A percentile compares a stretch with the other conserved stretches of the same genome.
Conservation (phyloP, 2,797 vertebrate genomes). For the Mareca penelope region DNA sequence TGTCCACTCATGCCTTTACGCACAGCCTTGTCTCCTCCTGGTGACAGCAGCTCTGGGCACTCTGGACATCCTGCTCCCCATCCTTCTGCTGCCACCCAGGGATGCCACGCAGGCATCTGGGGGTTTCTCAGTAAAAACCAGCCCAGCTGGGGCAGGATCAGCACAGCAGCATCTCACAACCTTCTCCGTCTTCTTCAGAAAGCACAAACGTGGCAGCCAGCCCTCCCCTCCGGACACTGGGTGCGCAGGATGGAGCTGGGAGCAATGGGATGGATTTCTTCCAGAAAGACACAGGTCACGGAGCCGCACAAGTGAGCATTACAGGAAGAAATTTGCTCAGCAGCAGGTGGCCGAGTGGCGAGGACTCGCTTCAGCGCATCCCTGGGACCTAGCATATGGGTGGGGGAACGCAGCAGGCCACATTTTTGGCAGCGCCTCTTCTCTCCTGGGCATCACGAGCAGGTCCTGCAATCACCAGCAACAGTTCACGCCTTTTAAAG, state of each 20-base stretch:
- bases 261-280: constrained; percentile 12
- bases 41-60: not conserved
- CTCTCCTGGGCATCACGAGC: not conserved
- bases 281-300: not conserved
- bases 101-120: not conserved
- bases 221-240: constrained; percentile 2
- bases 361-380: not conserved
- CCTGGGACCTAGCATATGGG: rapidly evolving
- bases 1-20: not conserved
- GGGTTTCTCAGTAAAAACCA: not conserved
- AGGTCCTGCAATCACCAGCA: not conserved
- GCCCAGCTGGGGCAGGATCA: not conserved
- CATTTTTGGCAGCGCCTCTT: not conserved
- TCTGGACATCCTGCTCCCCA: rapidly evolving
- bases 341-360: not conserved
- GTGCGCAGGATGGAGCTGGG: not conserved
- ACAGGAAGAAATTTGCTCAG: constrained; percentile 12
- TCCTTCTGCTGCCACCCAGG: not conserved
- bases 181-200: not conserved
- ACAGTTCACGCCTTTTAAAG: not conserved
- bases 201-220: constrained; percentile 8
- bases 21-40: not conserved
- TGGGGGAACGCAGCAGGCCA: not conserved
- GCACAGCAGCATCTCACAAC: not conserved
- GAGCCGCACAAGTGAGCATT: not conserved